phyloP scores from a whole-genome alignment of 2,113 vertebrate genomes.

The Solea solea region DNA sequence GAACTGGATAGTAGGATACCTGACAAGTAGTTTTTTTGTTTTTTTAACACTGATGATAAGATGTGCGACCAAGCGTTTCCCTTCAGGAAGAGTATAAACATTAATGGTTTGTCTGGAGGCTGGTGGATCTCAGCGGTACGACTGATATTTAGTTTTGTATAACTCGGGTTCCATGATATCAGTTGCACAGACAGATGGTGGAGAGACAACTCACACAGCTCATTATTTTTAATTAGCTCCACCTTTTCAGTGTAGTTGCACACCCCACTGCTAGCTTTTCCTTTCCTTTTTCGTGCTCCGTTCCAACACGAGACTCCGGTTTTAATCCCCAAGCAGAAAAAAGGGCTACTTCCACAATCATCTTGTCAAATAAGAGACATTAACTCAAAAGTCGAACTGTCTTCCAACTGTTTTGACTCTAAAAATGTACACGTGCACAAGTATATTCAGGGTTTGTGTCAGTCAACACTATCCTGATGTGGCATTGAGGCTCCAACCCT shows the following conservation, averaged over 20 bases:
- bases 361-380: not conserved
- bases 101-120: not conserved
- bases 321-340: not conserved
- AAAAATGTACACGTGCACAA: not conserved
- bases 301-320: not conserved
- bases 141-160: not conserved
- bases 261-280: not conserved
- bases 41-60: not conserved
- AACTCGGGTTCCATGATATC: slow-evolving; percentile 3
- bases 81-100: no score
- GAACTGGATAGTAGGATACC: not conserved
- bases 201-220: slow-evolving; percentile 10
- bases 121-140: not conserved
- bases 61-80: not conserved
- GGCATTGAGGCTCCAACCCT: slow-evolving; percentile 5
- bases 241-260: not conserved
- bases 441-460: not conserved
- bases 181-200: slow-evolving; percentile 2
- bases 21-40: not conserved
- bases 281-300: no score
- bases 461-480: not conserved
- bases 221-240: slow-evolving; percentile 26
- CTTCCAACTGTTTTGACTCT: slow-evolving; percentile 1
- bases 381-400: not conserved
- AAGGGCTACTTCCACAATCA: not conserved